Evolutionary conservation across 2,797 vertebrate species (phyloP).

Genomic region (Sphenodon punctatus): DNA sequence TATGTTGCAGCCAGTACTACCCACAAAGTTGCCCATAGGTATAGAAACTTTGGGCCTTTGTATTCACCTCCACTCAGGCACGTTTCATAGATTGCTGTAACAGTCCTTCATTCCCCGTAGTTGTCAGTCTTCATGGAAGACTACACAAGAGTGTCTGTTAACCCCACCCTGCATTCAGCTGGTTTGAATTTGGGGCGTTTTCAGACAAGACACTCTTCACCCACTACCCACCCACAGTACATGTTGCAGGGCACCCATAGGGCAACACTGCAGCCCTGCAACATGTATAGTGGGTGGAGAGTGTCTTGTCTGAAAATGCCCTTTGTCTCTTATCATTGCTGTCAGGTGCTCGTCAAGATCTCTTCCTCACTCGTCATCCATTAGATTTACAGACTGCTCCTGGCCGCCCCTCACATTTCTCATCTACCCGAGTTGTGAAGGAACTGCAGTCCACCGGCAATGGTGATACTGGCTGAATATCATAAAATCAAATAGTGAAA

Average conservation of each 20-base stretch:
- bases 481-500: background rate
- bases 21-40: background rate
- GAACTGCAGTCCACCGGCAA: conserved; percentile 17
- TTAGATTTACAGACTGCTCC: background rate
- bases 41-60: background rate
- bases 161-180: conserved; percentile 15
- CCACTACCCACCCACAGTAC: no score
- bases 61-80: background rate
- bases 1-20: background rate
- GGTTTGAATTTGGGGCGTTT: background rate
- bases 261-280: no score
- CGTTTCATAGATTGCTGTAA: background rate
- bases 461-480: background rate
- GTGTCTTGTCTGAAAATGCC: no score
- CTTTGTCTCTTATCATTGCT: conserved; percentile 26
- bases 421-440: background rate
- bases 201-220: no score
- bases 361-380: background rate
- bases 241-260: no score
- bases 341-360: conserved; percentile 14
- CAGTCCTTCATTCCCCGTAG: background rate
- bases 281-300: no score
- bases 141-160: background rate
- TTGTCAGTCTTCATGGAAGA: background rate
- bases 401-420: conserved; percentile 9